These are phyloP conservation scores for Drosophila putrida DNA, from an alignment of 2,888 invertebrate genomes.

Conservation along the genomic window DNA sequence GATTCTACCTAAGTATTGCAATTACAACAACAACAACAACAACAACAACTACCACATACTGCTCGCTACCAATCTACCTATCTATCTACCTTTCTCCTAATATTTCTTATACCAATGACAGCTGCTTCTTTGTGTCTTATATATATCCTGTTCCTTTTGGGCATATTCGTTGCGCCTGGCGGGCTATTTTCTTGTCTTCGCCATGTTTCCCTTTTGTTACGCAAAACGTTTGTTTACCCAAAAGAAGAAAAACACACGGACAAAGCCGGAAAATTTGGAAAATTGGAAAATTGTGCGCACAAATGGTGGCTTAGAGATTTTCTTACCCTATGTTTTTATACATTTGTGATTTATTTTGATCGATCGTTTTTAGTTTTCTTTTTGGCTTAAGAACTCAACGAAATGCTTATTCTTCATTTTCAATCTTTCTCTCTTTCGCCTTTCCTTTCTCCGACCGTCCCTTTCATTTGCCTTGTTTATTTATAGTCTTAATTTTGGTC, in stretches of 20 bases:
- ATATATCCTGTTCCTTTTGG: slow-evolving; percentile 39
- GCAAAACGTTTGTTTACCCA: slow-evolving; percentile 78
- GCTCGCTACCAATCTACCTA: slow-evolving; percentile 24
- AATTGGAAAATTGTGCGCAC: slow-evolving; percentile 75
- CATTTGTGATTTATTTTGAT: slow-evolving; percentile 78
- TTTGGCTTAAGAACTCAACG: slow-evolving; percentile 56
- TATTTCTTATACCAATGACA: slow-evolving; percentile 60
- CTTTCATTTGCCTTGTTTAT: slow-evolving; percentile 49
- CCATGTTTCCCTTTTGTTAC: slow-evolving; percentile 67
- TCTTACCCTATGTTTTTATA: slow-evolving; percentile 55
- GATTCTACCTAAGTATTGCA: slow-evolving; percentile 39
- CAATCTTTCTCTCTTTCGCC: slow-evolving; percentile 13
- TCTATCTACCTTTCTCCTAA: slow-evolving; percentile 27
- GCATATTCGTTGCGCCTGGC: slow-evolving; percentile 52
- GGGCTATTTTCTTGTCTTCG: slow-evolving; percentile 56
- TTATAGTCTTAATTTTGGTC: slow-evolving; percentile 71
- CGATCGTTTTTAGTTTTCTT: slow-evolving; percentile 66
- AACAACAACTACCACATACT: too few species aligned
- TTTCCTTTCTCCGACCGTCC: neutral
- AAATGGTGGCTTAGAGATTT: slow-evolving; percentile 71
- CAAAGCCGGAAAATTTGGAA: slow-evolving; percentile 65
- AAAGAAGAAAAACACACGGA: slow-evolving; percentile 43
- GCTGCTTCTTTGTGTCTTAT: slow-evolving; percentile 58
- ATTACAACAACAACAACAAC: neutral
- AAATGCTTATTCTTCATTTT: slow-evolving; percentile 1